phyloP scores from a whole-genome alignment of 2,113 vertebrate species.

The Cromileptes altivelis region DNA sequence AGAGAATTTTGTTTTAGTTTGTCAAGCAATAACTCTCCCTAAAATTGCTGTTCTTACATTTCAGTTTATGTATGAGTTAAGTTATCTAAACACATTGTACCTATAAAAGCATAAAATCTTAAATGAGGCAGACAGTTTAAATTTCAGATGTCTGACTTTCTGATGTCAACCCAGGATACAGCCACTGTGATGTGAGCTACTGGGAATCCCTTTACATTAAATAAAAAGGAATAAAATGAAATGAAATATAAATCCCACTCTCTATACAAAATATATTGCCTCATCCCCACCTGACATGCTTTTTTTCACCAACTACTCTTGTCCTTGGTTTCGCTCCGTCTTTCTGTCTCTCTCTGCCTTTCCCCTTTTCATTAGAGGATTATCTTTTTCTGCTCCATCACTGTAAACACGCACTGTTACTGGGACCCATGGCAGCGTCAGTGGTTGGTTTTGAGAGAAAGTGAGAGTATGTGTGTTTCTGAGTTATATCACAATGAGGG shows the following conservation, averaged over 20 bases:
- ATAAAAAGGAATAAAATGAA: not conserved
- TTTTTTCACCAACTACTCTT: not conserved
- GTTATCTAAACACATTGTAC: not conserved
- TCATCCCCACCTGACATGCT: not conserved
- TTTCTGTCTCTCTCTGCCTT: not conserved
- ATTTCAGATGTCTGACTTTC: not conserved
- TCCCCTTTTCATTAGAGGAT: constrained; percentile 3
- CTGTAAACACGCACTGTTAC: constrained; percentile 31
- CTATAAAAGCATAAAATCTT: not conserved
- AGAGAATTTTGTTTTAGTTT: not conserved
- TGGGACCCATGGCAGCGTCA: not conserved
- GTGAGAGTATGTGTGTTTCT: not conserved
- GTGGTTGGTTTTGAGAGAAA: constrained; percentile 7
- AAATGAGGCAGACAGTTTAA: not conserved
- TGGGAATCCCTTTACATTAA: not conserved
- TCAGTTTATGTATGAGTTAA: not conserved
- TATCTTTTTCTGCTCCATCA: constrained; percentile 18
- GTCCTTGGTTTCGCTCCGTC: not conserved
- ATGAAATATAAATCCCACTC: not conserved
- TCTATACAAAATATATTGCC: not conserved
- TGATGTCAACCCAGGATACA: not conserved
- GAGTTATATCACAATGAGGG: not conserved
- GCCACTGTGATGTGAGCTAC: not conserved
- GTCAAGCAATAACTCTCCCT: not conserved
- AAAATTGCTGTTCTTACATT: not conserved